Conservation (phyloP, 1,140 invertebrate species). For the Drosophila orosa region DNA sequence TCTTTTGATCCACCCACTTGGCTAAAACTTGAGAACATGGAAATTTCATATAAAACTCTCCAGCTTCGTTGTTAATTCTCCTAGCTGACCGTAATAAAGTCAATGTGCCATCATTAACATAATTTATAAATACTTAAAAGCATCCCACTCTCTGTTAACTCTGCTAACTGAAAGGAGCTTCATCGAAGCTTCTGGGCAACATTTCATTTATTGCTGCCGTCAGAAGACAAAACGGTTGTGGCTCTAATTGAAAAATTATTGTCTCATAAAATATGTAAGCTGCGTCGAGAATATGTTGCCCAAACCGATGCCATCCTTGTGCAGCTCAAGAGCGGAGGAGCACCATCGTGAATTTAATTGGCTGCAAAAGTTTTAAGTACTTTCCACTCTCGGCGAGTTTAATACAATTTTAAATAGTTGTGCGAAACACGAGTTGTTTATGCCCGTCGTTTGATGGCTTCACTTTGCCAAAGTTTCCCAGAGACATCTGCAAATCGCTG, state of each 20-base stretch:
- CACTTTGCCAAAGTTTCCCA: constrained; percentile 9
- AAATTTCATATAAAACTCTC: neutral
- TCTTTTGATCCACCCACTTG: constrained; percentile 13
- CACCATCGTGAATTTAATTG: constrained; percentile 69
- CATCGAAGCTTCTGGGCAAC: constrained; percentile 38
- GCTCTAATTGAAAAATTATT: constrained; percentile 80
- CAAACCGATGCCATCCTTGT: constrained; percentile 1
- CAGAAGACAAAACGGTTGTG: constrained; percentile 58
- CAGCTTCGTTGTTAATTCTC: neutral
- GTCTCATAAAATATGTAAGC: constrained; percentile 78
- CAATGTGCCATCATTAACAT: constrained; percentile 78
- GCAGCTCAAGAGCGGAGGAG: neutral
- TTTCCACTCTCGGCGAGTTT: constrained; percentile 40
- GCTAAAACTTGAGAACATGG: neutral
- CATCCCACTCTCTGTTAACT: constrained; percentile 42
- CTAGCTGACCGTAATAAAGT: constrained; percentile 61
- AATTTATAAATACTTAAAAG: constrained; percentile 76
- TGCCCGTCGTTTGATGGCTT: constrained; percentile 34
- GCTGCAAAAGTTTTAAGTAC: constrained; percentile 75
- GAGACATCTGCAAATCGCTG: constrained; percentile 63
- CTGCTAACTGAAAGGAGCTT: constrained; percentile 22
- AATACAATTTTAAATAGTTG: constrained; percentile 74
- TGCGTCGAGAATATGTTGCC: constrained; percentile 58
- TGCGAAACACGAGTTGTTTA: constrained; percentile 37
- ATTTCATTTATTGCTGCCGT: constrained; percentile 70